These are phyloP conservation scores for Amiota minor DNA, from an alignment of 2,888 invertebrate species.

Conservation along the genomic window DNA sequence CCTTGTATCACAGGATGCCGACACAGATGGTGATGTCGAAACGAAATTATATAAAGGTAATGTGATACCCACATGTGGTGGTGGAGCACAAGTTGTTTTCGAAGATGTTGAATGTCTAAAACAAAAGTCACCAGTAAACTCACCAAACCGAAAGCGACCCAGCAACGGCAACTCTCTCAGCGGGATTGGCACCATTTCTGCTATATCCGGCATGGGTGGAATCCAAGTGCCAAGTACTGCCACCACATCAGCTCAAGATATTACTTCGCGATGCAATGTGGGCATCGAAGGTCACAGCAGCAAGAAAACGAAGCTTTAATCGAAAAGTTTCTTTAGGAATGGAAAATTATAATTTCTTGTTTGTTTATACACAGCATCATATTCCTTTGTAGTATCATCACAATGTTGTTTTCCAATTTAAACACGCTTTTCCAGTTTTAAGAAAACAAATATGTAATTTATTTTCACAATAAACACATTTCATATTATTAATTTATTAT, in stretches of 20 bases:
- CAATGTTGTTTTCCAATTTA: too few relatives aligned
- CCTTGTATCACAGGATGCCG: conserved; percentile 92
- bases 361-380: too few relatives aligned
- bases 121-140: conserved; percentile 83
- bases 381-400: too few relatives aligned
- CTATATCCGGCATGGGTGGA: conserved; percentile 51
- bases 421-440: too few relatives aligned
- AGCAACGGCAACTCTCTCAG: conserved; percentile 59
- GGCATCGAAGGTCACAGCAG: conserved; percentile 73
- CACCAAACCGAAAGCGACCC: conserved; percentile 73
- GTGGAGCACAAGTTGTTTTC: conserved; percentile 96
- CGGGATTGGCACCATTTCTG: conserved; percentile 43
- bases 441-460: too few relatives aligned
- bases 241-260: conserved; percentile 60
- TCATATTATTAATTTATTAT: too few relatives aligned
- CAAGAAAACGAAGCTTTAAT: conserved; percentile 70
- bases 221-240: conserved; percentile 50
- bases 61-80: conserved; percentile 93
- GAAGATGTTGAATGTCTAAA: conserved; percentile 93
- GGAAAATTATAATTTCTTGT: not conserved
- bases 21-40: conserved; percentile 92
- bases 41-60: conserved; percentile 96
- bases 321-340: too few relatives aligned
- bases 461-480: too few relatives aligned
- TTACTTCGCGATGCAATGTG: conserved; percentile 71